Evolutionary conservation across 2,797 vertebrate species (phyloP).

Genomic region (Lagorchestes hirsutus): DNA sequence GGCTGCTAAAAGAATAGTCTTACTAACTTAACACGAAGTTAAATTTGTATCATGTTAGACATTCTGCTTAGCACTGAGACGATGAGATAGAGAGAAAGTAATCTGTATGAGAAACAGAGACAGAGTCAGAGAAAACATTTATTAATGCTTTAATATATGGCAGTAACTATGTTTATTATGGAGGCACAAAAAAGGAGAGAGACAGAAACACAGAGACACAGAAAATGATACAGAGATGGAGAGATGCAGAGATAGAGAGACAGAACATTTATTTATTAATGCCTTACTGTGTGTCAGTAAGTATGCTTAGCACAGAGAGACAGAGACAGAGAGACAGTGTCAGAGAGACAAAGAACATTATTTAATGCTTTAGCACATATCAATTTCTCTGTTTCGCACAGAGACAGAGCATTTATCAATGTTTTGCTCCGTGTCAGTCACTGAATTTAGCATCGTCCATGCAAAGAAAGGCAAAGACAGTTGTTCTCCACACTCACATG

Average conservation of each 20-base stretch:
- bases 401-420: not conserved
- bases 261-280: too few relatives aligned
- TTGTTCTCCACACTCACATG: not conserved
- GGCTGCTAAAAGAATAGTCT: not conserved
- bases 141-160: not conserved
- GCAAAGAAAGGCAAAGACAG: not conserved
- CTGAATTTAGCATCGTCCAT: not conserved
- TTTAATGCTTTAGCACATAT: not conserved
- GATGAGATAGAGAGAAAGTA: not conserved
- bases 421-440: not conserved
- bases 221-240: too few relatives aligned
- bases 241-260: too few relatives aligned
- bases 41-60: not conserved
- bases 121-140: not conserved
- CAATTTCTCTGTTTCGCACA: not conserved
- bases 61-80: not conserved
- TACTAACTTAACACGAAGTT: not conserved
- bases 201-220: too few relatives aligned
- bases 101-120: not conserved
- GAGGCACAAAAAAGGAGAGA: too few relatives aligned
- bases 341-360: not conserved
- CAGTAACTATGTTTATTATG: too few relatives aligned
- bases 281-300: not conserved
- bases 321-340: not conserved
- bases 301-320: not conserved